These are phyloP conservation scores for Stigmatopora nigra DNA, from an alignment of 2,113 vertebrate genomes.

Conservation along the genomic window DNA sequence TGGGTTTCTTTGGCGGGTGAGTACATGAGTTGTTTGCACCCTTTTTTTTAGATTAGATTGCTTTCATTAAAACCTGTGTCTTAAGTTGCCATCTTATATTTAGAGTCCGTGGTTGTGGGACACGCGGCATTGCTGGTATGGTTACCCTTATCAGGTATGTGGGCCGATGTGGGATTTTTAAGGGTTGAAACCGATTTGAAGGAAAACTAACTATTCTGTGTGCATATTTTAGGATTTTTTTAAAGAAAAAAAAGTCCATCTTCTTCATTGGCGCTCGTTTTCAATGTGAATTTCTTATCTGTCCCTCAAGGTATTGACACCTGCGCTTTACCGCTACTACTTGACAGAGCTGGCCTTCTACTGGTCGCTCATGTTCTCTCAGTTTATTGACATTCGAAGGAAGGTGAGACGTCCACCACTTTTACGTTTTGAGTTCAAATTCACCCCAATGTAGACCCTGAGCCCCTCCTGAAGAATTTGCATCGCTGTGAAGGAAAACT, in stretches of 20 bases:
- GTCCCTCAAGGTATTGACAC: slow-evolving; percentile 75
- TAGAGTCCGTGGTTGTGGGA: slow-evolving; percentile 94
- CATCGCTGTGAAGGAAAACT: too few relatives aligned
- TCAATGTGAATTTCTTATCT: background rate
- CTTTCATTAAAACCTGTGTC: background rate
- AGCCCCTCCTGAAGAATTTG: too few relatives aligned
- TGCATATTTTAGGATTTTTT: too few relatives aligned
- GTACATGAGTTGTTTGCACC: slow-evolving; percentile 20
- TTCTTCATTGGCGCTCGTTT: too few relatives aligned
- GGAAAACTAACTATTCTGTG: too few relatives aligned
- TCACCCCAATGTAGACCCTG: background rate
- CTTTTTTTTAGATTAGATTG: background rate
- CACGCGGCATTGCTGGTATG: slow-evolving; percentile 90
- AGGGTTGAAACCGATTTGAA: too few relatives aligned
- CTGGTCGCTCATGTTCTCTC: slow-evolving; percentile 96
- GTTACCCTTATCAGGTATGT: slow-evolving; percentile 90
- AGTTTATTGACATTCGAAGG: slow-evolving; percentile 95
- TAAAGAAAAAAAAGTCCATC: too few relatives aligned
- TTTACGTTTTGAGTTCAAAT: background rate
- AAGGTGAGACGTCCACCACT: slow-evolving; percentile 77
- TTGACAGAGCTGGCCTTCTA: slow-evolving; percentile 89
- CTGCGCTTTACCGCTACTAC: slow-evolving; percentile 86
- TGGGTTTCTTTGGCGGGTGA: slow-evolving; percentile 91
- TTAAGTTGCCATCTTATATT: slow-evolving; percentile 4
- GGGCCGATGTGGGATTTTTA: too few relatives aligned